These are phyloP conservation scores for Platyscapa corneri DNA, from an alignment of 1,140 invertebrate genomes.

Conservation along the genomic window DNA sequence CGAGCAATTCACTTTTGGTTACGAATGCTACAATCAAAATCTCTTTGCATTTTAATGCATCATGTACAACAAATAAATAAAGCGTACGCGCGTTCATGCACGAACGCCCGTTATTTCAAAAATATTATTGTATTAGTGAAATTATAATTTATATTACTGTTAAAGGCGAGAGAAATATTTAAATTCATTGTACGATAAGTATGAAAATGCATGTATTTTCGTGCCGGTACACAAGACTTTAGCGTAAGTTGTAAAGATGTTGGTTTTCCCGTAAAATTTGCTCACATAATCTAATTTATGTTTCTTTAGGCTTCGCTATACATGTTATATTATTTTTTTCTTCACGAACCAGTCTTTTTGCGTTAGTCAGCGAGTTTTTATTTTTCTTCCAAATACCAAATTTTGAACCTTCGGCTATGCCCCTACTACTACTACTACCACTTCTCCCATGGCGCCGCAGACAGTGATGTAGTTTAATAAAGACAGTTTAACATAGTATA, in stretches of 20 bases:
- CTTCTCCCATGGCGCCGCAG: background rate
- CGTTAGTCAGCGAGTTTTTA: slow-evolving; percentile 6
- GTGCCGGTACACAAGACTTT: background rate
- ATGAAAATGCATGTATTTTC: background rate
- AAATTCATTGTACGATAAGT: background rate
- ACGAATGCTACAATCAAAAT: background rate
- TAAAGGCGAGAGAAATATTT: background rate
- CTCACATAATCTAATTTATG: background rate
- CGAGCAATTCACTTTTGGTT: background rate
- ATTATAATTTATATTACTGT: too few species aligned
- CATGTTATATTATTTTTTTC: background rate
- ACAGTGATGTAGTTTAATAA: slow-evolving; percentile 1
- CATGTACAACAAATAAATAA: too few species aligned
- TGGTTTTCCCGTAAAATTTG: background rate
- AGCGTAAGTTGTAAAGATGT: background rate
- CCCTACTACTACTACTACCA: too few species aligned
- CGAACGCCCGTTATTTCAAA: background rate
- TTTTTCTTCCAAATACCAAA: slow-evolving; percentile 13
- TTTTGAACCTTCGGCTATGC: background rate
- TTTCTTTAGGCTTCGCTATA: background rate
- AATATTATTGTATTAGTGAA: background rate
- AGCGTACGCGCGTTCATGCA: too few species aligned
- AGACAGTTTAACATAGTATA: background rate
- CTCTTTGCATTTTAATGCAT: too few species aligned
- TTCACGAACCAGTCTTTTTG: background rate